phyloP scores from a whole-genome alignment of 2,888 invertebrate genomes.

The Criorhina ranunculi region DNA sequence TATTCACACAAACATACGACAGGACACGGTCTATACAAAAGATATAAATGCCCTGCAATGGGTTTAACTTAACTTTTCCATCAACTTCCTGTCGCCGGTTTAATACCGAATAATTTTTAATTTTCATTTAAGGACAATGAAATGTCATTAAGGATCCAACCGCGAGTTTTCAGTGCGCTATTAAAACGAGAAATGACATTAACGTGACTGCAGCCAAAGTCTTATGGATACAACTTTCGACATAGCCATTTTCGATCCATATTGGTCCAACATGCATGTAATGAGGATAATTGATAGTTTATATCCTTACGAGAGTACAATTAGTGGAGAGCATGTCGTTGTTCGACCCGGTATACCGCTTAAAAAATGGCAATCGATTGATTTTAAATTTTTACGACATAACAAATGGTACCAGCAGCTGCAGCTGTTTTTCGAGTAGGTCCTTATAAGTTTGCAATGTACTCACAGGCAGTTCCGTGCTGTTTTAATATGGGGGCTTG shows the following conservation, averaged over 20 bases:
- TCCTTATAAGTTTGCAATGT: slow-evolving; percentile 16
- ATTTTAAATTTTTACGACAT: slow-evolving; percentile 67
- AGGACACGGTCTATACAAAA: neutral
- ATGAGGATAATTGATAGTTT: slow-evolving; percentile 75
- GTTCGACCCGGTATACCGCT: neutral
- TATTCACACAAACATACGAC: too few species aligned
- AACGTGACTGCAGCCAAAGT: slow-evolving; percentile 10
- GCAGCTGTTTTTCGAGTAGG: slow-evolving; percentile 23
- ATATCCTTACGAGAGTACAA: slow-evolving; percentile 60
- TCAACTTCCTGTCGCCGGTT: slow-evolving; percentile 25
- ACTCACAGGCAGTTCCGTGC: slow-evolving; percentile 9
- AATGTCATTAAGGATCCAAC: slow-evolving; percentile 57
- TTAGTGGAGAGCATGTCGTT: slow-evolving; percentile 53
- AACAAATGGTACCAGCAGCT: slow-evolving; percentile 36
- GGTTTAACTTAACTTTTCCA: slow-evolving; percentile 41
- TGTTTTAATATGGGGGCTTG: slow-evolving; percentile 43
- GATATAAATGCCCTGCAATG: slow-evolving; percentile 18
- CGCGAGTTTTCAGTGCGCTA: slow-evolving; percentile 10
- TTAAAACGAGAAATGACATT: slow-evolving; percentile 38
- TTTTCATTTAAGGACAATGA: slow-evolving; percentile 55
- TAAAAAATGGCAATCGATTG: slow-evolving; percentile 54
- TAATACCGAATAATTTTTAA: slow-evolving; percentile 36
- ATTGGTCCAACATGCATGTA: slow-evolving; percentile 56
- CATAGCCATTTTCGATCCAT: slow-evolving; percentile 17
- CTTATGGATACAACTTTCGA: slow-evolving; percentile 25